Percentiles rank a stretch among this genome's conserved stretches.
phyloP scores from a whole-genome alignment of 1,140 invertebrate genomes.

The Drusus annulatus region DNA sequence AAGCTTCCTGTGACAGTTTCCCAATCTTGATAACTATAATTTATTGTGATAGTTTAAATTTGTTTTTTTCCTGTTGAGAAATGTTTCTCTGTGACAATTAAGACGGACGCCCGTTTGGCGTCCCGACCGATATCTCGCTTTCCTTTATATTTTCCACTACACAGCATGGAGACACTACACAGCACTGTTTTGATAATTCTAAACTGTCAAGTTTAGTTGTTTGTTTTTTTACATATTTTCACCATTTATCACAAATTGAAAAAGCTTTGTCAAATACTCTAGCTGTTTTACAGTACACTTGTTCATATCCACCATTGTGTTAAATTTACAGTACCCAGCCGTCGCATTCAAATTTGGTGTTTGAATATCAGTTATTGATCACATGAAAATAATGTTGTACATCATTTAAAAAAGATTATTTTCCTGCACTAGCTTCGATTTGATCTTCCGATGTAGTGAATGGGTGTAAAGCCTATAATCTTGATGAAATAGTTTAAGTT shows the following conservation, averaged over 20 bases:
- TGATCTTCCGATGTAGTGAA: too few species aligned
- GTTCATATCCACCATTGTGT: neutral
- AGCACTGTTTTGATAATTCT: neutral
- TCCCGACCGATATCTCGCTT: too few species aligned
- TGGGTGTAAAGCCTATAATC: too few species aligned
- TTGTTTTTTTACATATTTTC: neutral
- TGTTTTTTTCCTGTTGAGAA: neutral
- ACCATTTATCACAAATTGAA: neutral
- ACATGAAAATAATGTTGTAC: too few species aligned
- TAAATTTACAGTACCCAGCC: neutral
- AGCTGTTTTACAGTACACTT: neutral
- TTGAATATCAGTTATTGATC: too few species aligned
- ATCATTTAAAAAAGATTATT: too few species aligned
- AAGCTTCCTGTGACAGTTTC: neutral
- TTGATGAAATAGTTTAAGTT: constrained; percentile 17
- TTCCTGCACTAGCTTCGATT: too few species aligned
- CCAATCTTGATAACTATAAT: neutral
- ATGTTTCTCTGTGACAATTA: neutral
- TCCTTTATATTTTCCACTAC: too few species aligned
- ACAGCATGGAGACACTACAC: neutral
- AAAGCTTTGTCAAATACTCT: neutral
- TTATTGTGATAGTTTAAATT: neutral
- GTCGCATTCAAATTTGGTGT: too few species aligned
- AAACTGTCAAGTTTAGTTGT: neutral
- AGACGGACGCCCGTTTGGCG: too few species aligned